phyloP scores from a whole-genome alignment of 2,797 vertebrate genomes.

The Lateolabrax maculatus region DNA sequence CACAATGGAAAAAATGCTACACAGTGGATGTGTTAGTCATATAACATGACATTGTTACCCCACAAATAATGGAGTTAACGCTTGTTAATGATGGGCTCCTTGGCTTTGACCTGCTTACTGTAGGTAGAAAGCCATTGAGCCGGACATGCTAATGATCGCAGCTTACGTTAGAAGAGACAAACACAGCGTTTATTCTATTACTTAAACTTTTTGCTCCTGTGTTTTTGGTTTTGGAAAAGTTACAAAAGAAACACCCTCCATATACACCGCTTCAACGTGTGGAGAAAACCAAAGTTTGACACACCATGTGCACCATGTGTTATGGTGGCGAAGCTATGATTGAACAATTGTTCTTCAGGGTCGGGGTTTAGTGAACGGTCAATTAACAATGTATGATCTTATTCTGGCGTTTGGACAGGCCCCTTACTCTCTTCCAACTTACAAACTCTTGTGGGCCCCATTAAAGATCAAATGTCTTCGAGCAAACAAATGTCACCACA shows the following conservation, averaged over 20 bases:
- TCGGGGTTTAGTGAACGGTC: constrained; percentile 24
- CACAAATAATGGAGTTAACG: background rate
- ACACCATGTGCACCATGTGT: background rate
- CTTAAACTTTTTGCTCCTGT: background rate
- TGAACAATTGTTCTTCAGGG: background rate
- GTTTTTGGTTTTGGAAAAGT: background rate
- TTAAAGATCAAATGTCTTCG: constrained; percentile 17
- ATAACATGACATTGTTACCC: background rate
- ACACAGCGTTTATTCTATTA: background rate
- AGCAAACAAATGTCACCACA: constrained; percentile 43
- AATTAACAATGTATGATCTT: constrained; percentile 23
- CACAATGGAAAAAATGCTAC: background rate
- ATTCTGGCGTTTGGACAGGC: constrained; percentile 27
- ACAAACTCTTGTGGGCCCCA: background rate
- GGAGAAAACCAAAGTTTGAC: constrained; percentile 7
- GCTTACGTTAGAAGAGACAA: background rate
- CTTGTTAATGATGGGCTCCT: background rate
- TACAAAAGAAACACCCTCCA: background rate
- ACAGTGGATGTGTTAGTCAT: background rate
- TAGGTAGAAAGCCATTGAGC: background rate
- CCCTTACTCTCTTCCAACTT: constrained; percentile 11
- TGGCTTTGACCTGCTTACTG: background rate
- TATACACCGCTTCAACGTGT: background rate
- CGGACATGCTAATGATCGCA: background rate
- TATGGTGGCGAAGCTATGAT: background rate